A percentile compares a stretch with the other conserved stretches of the same genome.
Conservation (phyloP, 2,797 vertebrate species). For the Lacerta agilis region DNA sequence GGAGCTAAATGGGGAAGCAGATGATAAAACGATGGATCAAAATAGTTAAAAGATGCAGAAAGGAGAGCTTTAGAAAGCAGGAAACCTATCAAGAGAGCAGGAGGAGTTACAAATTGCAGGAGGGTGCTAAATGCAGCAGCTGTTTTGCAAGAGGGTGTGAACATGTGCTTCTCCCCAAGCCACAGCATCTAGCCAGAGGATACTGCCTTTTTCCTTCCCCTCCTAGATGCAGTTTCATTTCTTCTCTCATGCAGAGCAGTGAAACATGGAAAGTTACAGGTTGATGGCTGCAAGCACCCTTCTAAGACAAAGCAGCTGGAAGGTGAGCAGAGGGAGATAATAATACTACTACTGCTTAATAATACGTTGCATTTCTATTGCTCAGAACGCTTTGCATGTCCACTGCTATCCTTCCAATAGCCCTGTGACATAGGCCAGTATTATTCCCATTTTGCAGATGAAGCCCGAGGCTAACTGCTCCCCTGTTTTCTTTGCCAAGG, state of each 20-base stretch:
- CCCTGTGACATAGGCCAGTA: not conserved
- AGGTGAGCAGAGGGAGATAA: not conserved
- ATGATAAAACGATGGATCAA: not conserved
- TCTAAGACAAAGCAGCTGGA: not conserved
- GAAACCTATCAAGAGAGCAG: not conserved
- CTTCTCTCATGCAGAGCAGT: not conserved
- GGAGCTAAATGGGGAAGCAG: not conserved
- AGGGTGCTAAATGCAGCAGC: not conserved
- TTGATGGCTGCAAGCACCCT: not conserved
- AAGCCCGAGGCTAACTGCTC: not conserved
- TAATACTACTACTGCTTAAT: too few relatives aligned
- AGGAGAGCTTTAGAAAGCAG: not conserved
- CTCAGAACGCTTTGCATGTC: too few relatives aligned
- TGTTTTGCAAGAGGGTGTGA: not conserved
- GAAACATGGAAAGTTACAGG: not conserved
- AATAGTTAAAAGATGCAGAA: too few relatives aligned
- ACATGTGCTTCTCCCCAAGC: not conserved
- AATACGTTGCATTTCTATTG: not conserved
- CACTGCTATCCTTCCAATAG: not conserved
- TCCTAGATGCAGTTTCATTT: not conserved
- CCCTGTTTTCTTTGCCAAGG: not conserved
- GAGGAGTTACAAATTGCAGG: not conserved
- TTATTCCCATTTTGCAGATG: not conserved
- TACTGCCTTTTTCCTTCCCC: not conserved
- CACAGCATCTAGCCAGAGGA: not conserved